Evolutionary conservation across 1,140 invertebrate genomes (phyloP), one percentile per base, ranked within the genome.

Genomic region (Brachionus rotundiformis): DNA sequence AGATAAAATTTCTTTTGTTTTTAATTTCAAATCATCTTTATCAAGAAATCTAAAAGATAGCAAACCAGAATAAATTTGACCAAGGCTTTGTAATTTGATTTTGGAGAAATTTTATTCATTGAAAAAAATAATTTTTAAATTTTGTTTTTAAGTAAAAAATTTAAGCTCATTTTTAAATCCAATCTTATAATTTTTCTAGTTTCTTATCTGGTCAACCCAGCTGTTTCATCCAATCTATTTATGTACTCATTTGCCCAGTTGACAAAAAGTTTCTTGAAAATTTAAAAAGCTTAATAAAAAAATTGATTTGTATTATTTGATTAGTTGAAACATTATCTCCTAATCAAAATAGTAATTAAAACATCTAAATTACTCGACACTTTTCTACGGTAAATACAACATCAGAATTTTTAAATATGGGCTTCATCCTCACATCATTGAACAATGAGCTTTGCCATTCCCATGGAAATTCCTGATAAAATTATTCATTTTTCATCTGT

Each of bases 211-310:
- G 63, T 68, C 11, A 68, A 23, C 16, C 76, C 76, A 59, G 76
- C 76, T 13, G 76, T 63, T 36, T 79, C 76, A 25, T 79, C 76
- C 19, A 79, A 31, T 33, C 76, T 79, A 13, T 39, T 79, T 19
- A 79, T 41, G 31, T 79, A 79, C n/a, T 79, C 76, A 27, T 79
- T 63, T 7, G 76, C 76, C 76, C 76, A 79, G 10, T 27, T 27
- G 29, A 63, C 25, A 27, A 61, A 54, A 39, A 79, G 29, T 59
- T 79, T 79, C 76, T 79, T 19, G 5, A 59, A 39, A 75, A 25
- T 75, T 44, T 1, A 59, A 54, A 25, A 49, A 47, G 13, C 10
- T 19, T 36, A 39, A 71, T 6, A 71, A 36, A 49, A 1, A 3
- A 4, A 19, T 49, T 49, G n/a, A 77, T 16, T 44, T 39, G n/a